These are phyloP conservation scores for Acanthosepion pharaonis DNA, from an alignment of 2,888 invertebrate species.

Conservation along the genomic window DNA sequence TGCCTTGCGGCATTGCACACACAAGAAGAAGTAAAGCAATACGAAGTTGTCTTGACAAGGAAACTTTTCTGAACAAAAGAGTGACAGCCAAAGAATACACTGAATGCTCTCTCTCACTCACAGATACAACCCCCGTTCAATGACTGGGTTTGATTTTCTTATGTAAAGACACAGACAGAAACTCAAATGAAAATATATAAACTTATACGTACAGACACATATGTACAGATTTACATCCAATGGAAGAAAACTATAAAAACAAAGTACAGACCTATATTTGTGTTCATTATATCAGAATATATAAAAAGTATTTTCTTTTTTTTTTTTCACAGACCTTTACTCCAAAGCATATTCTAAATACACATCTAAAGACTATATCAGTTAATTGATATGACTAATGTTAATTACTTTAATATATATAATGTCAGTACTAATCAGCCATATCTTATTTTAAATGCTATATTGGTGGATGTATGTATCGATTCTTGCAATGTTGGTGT, in stretches of 20 bases:
- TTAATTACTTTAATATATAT: no score
- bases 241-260: not conserved
- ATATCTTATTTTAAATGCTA: no score
- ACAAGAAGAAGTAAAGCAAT: not conserved
- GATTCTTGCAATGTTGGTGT: no score
- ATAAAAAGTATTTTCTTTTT: no score
- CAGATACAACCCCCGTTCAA: not conserved
- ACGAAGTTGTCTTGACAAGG: not conserved
- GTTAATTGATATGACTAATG: no score
- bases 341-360: no score
- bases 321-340: no score
- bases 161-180: not conserved
- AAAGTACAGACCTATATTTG: not conserved
- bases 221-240: not conserved
- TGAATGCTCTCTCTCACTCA: not conserved
- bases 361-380: no score
- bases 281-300: no score
- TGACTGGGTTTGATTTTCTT: not conserved
- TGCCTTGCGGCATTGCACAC: not conserved
- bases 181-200: not conserved
- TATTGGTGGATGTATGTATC: no score
- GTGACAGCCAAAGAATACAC: conserved; percentile 33
- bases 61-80: conserved; percentile 16
- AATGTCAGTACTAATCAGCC: no score
- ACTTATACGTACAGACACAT: not conserved